Percentiles rank a stretch among this genome's conserved stretches.
Evolutionary conservation across 2,113 vertebrate genomes (phyloP).

Genomic region (Madoqua kirkii): DNA sequence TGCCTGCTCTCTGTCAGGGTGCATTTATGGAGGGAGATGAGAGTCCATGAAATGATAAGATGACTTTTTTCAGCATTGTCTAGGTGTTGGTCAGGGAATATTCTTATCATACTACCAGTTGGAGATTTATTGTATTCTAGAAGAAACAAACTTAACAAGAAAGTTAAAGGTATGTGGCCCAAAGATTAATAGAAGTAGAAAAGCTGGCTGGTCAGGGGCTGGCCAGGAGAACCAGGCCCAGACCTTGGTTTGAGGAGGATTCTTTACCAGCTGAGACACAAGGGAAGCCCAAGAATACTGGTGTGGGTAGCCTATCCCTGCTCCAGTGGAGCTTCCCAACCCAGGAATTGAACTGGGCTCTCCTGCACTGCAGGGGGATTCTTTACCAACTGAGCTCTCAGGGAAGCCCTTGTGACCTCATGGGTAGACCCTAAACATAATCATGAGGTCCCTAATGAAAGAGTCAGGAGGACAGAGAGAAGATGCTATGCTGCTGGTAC

Average conservation of each 20-base stretch:
- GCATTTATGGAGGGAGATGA: not conserved
- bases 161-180: not conserved
- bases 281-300: not conserved
- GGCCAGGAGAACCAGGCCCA: not conserved
- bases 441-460: not conserved
- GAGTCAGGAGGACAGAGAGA: not conserved
- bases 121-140: not conserved
- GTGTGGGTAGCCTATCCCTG: not conserved
- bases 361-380: not conserved
- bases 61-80: not conserved
- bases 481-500: fast-evolving
- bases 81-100: not conserved
- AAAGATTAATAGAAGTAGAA: not conserved
- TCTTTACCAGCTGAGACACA: not conserved
- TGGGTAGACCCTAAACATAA: not conserved
- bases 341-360: not conserved
- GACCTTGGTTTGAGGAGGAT: fast-evolving
- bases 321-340: fast-evolving
- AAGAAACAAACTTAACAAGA: not conserved
- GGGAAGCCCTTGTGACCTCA: not conserved
- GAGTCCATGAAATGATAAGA: not conserved
- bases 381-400: not conserved
- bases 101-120: not conserved
- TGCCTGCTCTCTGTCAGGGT: not conserved
- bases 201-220: not conserved